Evolutionary conservation across 1,140 invertebrate genomes (phyloP).

Genomic region (Drosophila quadrilineata): DNA sequence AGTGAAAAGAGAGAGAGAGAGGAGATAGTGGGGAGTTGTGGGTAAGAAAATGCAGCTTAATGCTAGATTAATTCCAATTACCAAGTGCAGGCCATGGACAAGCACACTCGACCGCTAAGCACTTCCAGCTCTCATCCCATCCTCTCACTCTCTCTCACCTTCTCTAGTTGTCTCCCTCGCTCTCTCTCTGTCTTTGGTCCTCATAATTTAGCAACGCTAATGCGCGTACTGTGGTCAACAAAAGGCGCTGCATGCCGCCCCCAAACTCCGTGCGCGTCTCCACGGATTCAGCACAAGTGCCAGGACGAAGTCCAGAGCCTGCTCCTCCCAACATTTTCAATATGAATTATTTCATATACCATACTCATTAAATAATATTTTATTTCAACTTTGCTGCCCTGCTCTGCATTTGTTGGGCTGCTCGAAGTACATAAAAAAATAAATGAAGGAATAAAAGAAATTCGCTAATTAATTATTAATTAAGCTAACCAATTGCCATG

Average conservation of each 20-base stretch:
- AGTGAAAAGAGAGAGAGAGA: neutral
- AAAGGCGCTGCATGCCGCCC: slow-evolving; percentile 60
- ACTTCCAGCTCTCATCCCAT: slow-evolving; percentile 5
- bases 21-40: slow-evolving; percentile 56
- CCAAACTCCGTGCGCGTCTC: neutral
- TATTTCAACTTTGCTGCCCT: slow-evolving; percentile 6
- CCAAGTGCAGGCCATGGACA: slow-evolving; percentile 43
- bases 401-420: slow-evolving; percentile 56
- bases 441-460: too few relatives aligned
- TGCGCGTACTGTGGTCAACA: slow-evolving; percentile 70
- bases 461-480: slow-evolving; percentile 77
- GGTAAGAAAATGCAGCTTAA: slow-evolving; percentile 77
- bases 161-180: neutral
- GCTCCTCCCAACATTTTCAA: slow-evolving; percentile 54
- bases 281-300: neutral
- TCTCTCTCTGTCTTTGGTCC: too few relatives aligned
- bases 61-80: slow-evolving; percentile 80
- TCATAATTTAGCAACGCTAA: slow-evolving; percentile 61
- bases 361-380: too few relatives aligned
- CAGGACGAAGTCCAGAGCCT: slow-evolving; percentile 1
- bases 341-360: slow-evolving; percentile 66
- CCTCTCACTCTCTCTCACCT: neutral
- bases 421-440: too few relatives aligned
- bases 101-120: slow-evolving; percentile 36
- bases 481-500: slow-evolving; percentile 61